Conservation (phyloP, 2,888 invertebrate species). For the Tachina grossa region DNA sequence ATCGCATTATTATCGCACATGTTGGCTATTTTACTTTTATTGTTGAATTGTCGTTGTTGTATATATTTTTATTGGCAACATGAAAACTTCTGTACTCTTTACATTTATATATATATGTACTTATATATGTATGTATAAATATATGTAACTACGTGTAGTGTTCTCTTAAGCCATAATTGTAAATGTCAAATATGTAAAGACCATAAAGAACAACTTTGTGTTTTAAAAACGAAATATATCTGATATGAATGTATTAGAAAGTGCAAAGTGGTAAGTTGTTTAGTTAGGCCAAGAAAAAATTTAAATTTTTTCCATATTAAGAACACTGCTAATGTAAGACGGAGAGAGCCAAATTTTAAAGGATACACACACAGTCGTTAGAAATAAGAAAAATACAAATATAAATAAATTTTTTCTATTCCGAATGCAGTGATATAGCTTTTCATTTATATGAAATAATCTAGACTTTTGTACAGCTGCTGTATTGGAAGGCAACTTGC, state of each 20-base stretch:
- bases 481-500: too few relatives aligned
- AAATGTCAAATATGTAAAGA: slow-evolving; percentile 37
- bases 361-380: background rate
- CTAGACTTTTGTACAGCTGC: too few relatives aligned
- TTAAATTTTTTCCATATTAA: slow-evolving; percentile 22
- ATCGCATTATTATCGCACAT: slow-evolving; percentile 60
- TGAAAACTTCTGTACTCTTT: slow-evolving; percentile 23
- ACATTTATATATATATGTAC: too few relatives aligned
- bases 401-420: too few relatives aligned
- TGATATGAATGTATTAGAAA: slow-evolving; percentile 36
- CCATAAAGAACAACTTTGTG: background rate
- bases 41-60: slow-evolving; percentile 30
- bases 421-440: too few relatives aligned
- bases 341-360: slow-evolving; percentile 25
- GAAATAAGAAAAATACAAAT: background rate
- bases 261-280: slow-evolving; percentile 47
- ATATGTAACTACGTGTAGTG: background rate
- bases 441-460: too few relatives aligned
- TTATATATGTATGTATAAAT: background rate
- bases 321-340: slow-evolving; percentile 14
- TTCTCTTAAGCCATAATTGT: slow-evolving; percentile 31
- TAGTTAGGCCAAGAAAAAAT: slow-evolving; percentile 16
- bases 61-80: slow-evolving; percentile 47
- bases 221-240: slow-evolving; percentile 5
- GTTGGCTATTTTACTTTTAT: slow-evolving; percentile 32